Evolutionary conservation across 2,888 invertebrate species (phyloP).

Genomic region (Polyommatus icarus): DNA sequence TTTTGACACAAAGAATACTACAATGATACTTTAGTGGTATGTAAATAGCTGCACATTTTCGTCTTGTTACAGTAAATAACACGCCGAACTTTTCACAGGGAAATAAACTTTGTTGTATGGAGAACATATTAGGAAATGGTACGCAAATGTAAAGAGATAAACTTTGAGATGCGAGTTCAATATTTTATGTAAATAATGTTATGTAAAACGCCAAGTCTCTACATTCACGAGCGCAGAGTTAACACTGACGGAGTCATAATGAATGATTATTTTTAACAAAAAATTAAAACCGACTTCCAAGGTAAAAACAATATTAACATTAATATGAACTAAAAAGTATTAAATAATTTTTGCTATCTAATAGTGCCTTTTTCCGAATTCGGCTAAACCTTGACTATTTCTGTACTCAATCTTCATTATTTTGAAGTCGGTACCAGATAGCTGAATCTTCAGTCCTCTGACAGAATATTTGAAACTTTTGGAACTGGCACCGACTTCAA

Average conservation of each 20-base stretch:
- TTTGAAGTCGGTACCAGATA: too few relatives aligned
- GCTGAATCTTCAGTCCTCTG: too few relatives aligned
- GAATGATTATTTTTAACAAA: too few relatives aligned
- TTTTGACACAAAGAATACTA: background rate
- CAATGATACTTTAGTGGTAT: background rate
- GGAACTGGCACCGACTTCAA: too few relatives aligned
- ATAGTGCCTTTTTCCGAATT: too few relatives aligned
- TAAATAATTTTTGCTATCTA: too few relatives aligned
- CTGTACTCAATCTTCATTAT: too few relatives aligned
- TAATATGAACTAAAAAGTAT: too few relatives aligned
- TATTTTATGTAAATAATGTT: conserved; percentile 11
- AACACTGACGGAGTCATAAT: background rate
- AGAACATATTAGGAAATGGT: background rate
- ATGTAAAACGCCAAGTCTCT: background rate
- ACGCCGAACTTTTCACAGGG: background rate
- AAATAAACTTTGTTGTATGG: background rate
- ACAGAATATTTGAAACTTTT: too few relatives aligned
- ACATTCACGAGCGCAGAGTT: background rate
- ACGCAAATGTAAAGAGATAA: background rate
- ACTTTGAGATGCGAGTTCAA: background rate
- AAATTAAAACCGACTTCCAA: too few relatives aligned
- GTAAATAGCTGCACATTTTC: background rate
- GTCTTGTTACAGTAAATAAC: background rate
- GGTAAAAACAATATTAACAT: too few relatives aligned
- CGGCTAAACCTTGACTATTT: too few relatives aligned